Evolutionary conservation across 2,113 vertebrate species (phyloP).

Genomic region (Elephantulus edwardii): DNA sequence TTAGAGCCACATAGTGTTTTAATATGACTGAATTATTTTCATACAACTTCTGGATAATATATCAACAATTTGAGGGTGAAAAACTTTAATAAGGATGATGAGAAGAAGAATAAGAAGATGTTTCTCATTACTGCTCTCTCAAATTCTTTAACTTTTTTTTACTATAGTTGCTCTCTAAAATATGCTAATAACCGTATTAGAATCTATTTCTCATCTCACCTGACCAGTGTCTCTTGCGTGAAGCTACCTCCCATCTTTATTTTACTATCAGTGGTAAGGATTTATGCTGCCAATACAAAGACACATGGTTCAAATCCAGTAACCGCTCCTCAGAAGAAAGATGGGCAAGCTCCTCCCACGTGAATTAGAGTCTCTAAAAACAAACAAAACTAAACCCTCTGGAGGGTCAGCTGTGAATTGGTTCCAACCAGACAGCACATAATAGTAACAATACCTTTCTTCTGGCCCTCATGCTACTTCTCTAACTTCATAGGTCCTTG

Average conservation of each 20-base stretch:
- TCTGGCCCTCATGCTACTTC: neutral
- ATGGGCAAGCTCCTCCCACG: too few species aligned
- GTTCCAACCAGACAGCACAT: too few species aligned
- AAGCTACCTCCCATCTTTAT: neutral
- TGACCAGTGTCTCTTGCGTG: neutral
- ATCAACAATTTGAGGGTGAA: conserved; percentile 41
- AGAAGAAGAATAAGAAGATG: neutral
- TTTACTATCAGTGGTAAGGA: too few species aligned
- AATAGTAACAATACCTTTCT: too few species aligned
- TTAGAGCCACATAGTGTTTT: conserved; percentile 65
- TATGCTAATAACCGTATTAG: neutral
- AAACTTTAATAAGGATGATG: neutral
- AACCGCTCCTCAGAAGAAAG: too few species aligned
- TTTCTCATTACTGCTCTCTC: neutral
- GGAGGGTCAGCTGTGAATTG: too few species aligned
- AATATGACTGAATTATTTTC: conserved; percentile 67
- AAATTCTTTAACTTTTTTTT: neutral
- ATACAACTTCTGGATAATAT: conserved; percentile 45
- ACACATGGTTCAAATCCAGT: too few species aligned
- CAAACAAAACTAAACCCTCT: too few species aligned
- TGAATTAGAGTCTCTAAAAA: too few species aligned
- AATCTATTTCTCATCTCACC: neutral
- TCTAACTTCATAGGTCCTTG: neutral
- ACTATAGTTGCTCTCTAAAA: too few species aligned
- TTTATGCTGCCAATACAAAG: too few species aligned